phyloP scores from a whole-genome alignment of 2,797 vertebrate species.

The Sebastes taczanowskii region DNA sequence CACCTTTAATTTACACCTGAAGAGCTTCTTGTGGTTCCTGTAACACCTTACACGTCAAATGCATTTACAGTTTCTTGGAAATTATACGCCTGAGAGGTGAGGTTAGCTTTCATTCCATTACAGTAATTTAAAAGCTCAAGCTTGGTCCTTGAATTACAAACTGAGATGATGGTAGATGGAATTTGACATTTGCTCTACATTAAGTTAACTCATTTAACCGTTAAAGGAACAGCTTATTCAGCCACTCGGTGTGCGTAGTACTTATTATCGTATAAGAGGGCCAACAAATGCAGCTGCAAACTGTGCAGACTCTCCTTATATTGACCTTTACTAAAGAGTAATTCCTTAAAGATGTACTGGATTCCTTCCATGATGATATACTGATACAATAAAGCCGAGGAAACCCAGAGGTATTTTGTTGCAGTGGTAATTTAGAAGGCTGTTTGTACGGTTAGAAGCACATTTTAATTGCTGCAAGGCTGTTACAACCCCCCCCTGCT shows the following conservation, averaged over 20 bases:
- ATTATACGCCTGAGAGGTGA: conserved; percentile 51
- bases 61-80: conserved; percentile 41
- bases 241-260: background rate
- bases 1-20: conserved; percentile 29
- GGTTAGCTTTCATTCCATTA: conserved; percentile 54
- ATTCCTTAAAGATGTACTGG: conserved; percentile 15
- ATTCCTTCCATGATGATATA: conserved; percentile 24
- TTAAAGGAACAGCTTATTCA: conserved; percentile 30
- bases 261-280: background rate
- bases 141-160: conserved; percentile 56
- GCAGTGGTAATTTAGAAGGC: conserved; percentile 19
- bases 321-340: conserved; percentile 33
- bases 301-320: background rate
- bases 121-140: conserved; percentile 51
- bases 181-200: conserved; percentile 55
- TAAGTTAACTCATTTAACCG: conserved; percentile 48
- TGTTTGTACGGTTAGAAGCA: background rate
- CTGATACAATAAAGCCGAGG: conserved; percentile 25
- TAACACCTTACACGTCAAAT: conserved; percentile 20
- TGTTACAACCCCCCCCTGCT: background rate
- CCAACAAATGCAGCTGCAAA: background rate
- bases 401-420: conserved; percentile 19
- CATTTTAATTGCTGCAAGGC: conserved; percentile 24
- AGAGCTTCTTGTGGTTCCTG: conserved; percentile 3
- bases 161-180: conserved; percentile 39